Percentiles rank a stretch among this genome's conserved stretches.
phyloP scores from a whole-genome alignment of 2,888 invertebrate genomes.

The Oeneis ivallda region DNA sequence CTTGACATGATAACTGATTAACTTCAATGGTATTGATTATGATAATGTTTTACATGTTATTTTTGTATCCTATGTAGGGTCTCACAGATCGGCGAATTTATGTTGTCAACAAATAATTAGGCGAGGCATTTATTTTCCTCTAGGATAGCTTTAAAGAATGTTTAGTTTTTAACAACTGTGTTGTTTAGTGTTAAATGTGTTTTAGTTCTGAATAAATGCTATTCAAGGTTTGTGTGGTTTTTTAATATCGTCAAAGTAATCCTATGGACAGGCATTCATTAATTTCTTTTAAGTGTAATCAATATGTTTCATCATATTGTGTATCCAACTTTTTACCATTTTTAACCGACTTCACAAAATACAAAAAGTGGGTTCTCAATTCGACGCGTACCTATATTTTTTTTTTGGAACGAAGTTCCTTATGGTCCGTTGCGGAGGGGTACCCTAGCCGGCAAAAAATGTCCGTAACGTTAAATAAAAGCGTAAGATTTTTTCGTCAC shows the following conservation, averaged over 20 bases:
- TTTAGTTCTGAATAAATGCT: constrained; percentile 63
- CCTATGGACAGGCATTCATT: no score
- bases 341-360: no score
- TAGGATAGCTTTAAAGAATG: constrained; percentile 69
- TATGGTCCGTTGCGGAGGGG: no score
- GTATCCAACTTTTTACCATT: no score
- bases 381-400: no score
- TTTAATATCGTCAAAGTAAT: neutral
- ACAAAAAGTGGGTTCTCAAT: no score
- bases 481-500: no score
- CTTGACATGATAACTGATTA: neutral
- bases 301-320: no score
- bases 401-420: no score
- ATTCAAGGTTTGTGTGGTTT: constrained; percentile 30
- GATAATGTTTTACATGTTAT: neutral
- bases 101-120: constrained; percentile 40
- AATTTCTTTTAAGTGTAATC: no score
- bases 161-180: constrained; percentile 50
- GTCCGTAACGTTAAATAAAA: no score
- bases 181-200: constrained; percentile 50
- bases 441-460: no score
- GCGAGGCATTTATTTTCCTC: constrained; percentile 68
- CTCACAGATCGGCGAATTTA: constrained; percentile 38
- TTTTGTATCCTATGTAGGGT: constrained; percentile 27
- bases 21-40: neutral